Conservation (phyloP, 2,888 invertebrate genomes). For the Agrochola circellaris region DNA sequence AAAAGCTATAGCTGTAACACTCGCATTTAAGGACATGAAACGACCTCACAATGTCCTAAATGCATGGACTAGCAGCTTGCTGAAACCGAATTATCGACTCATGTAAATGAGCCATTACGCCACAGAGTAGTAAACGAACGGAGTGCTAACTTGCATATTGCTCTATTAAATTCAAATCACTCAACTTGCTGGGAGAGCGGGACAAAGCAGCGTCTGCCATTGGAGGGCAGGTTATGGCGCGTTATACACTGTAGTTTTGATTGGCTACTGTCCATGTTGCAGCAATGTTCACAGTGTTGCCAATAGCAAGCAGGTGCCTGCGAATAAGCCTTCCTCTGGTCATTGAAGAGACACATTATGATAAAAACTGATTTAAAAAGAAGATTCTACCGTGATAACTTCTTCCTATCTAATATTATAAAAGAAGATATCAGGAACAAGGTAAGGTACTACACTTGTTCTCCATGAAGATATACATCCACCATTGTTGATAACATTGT, state of each 20-base stretch:
- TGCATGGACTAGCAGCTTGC: conserved; percentile 30
- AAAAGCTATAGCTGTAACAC: conserved; percentile 1
- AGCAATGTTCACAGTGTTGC: background rate
- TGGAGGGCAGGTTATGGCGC: background rate
- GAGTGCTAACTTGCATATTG: conserved; percentile 25
- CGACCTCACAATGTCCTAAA: conserved; percentile 22
- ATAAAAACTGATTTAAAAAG: background rate
- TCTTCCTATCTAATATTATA: background rate
- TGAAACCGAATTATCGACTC: conserved; percentile 48
- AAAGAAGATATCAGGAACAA: background rate
- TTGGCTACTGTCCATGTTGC: background rate
- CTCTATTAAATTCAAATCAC: conserved; percentile 17
- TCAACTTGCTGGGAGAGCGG: conserved; percentile 3
- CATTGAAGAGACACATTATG: background rate
- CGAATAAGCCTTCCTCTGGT: background rate
- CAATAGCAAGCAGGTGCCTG: background rate
- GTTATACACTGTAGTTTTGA: conserved; percentile 4
- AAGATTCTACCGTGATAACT: background rate
- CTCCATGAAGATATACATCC: background rate
- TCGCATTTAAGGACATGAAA: conserved; percentile 7
- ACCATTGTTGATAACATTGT: conserved; percentile 21
- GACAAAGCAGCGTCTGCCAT: background rate
- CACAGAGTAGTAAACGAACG: conserved; percentile 36
- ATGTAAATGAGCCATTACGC: conserved; percentile 50
- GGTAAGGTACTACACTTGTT: background rate